A percentile compares a stretch with the other conserved stretches of the same genome.
phyloP scores from a whole-genome alignment of 2,888 invertebrate genomes.

The Hecatera dysodea region DNA sequence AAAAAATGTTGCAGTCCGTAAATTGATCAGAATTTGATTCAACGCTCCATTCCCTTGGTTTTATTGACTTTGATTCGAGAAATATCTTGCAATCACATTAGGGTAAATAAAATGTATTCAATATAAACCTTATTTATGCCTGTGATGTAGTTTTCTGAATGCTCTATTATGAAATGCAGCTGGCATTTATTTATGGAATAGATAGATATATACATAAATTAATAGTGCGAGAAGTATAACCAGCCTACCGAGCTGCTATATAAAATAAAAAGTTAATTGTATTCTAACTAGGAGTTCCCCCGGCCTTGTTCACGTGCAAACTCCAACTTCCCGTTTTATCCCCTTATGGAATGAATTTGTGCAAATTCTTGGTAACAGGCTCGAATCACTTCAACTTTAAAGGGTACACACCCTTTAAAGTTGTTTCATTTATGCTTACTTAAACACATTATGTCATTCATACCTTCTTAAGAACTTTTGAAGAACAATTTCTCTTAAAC shows the following conservation, averaged over 20 bases:
- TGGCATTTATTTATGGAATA: background rate
- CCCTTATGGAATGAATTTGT: slow-evolving; percentile 21
- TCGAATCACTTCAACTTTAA: slow-evolving; percentile 27
- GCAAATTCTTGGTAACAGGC: slow-evolving; percentile 19
- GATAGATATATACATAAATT: slow-evolving; percentile 21
- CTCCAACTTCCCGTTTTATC: slow-evolving; percentile 36
- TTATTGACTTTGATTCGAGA: slow-evolving; percentile 1
- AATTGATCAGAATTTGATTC: background rate
- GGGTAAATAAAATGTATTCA: slow-evolving; percentile 23
- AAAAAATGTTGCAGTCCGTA: background rate
- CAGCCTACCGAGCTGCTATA: slow-evolving; percentile 12
- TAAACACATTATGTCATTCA: background rate
- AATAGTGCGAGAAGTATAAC: slow-evolving; percentile 21
- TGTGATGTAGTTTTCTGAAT: background rate
- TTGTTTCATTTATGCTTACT: no score
- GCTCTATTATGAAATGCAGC: slow-evolving; percentile 3
- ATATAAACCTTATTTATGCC: slow-evolving; percentile 19
- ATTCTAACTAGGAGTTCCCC: slow-evolving; percentile 1
- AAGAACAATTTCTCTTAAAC: background rate
- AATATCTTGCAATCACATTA: slow-evolving; percentile 7
- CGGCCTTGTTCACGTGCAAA: slow-evolving; percentile 25
- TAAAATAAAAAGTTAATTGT: slow-evolving; percentile 19
- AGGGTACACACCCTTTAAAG: no score
- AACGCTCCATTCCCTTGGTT: background rate
- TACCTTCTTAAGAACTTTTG: background rate